Base-by-base conservation (phyloP, 2,797 vertebrate genomes). In the Champsocephalus gunnari region DNA sequence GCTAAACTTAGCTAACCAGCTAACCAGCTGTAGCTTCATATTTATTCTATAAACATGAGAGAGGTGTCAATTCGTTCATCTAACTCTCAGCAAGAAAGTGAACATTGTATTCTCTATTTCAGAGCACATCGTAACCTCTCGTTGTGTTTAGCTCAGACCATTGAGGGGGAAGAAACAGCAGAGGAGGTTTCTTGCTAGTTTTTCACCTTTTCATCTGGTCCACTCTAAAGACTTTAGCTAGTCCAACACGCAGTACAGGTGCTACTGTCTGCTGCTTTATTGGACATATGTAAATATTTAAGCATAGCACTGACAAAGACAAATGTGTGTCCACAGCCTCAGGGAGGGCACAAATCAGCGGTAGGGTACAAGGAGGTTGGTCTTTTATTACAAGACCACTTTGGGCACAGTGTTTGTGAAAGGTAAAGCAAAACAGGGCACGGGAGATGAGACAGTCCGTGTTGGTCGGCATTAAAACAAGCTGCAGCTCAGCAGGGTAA, bases 281-380 rank as follows among this genome's bases (percentile, higher is more conserved):
- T 87, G 75, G 75, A 80, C 65, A 65, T 83, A 88, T 84, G 90
- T 92, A 92, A 93, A 94, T 87, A 92, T 92, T 90, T 83, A 72
- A 91, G 74, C 9, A 24, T 61, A 60, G 67, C 65, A 54, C 82
- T 55, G 28, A 3, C 71, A 75, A 81, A 71, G 83, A 92, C 71
- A 28, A 66, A 44, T 83, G 82, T 90, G 81, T 86, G 74, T 77
- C 86, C 77, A 76, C 77, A 77, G 49, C 87, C 83, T 68, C 71
- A 45, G 82, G 82, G 84, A 78, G 72, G 71, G 70, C 81, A 64
- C 56, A 13, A 34, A 19, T 69, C 72, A 77, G 68, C 34, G 7
- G 45, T 17, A 9, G 34, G 34, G 34, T 38, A 9, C 34, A 38
- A 38, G 45, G 47, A 44, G 34, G 50, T 21, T 48, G 60, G 70